These are phyloP conservation scores for Paedocypris micromegethes DNA, from an alignment of 2,797 vertebrate species.

Conservation along the genomic window DNA sequence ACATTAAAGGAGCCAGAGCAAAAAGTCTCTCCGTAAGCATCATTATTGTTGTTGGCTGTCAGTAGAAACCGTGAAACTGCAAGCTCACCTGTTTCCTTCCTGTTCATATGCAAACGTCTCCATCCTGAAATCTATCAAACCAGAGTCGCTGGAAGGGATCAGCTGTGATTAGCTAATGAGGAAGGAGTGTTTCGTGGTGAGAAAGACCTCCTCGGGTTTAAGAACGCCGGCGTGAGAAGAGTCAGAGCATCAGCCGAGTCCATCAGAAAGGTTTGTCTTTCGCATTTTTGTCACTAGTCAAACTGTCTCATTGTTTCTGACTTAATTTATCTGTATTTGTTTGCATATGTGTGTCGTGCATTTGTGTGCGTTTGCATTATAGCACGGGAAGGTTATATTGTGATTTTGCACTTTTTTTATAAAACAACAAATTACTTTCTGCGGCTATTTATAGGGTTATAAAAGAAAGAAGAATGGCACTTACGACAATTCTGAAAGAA, in stretches of 20 bases:
- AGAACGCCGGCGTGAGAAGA: constrained; percentile 56
- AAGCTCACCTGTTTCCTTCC: constrained; percentile 5
- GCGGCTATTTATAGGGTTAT: no score
- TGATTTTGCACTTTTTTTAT: no score
- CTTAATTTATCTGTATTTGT: no score
- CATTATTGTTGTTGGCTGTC: not conserved
- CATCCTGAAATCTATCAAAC: constrained; percentile 25
- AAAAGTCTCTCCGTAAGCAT: not conserved
- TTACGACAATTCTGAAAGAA: constrained; percentile 71
- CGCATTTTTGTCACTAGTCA: no score
- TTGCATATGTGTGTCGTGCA: no score
- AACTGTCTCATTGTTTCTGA: no score
- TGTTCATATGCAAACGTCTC: constrained; percentile 1
- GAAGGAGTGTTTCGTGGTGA: constrained; percentile 56
- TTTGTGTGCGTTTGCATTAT: no score
- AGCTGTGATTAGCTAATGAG: constrained; percentile 68
- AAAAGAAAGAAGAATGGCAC: constrained; percentile 63
- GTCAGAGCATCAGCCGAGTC: no score
- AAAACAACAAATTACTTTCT: no score
- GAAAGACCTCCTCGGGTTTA: constrained; percentile 61
- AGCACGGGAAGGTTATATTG: no score
- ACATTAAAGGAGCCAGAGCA: no score
- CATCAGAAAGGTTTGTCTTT: no score
- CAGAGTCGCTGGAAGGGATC: constrained; percentile 54
- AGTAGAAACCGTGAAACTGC: not conserved